These are phyloP conservation scores for Cordilura impudica DNA, from an alignment of 2,888 invertebrate species.

Conservation along the genomic window DNA sequence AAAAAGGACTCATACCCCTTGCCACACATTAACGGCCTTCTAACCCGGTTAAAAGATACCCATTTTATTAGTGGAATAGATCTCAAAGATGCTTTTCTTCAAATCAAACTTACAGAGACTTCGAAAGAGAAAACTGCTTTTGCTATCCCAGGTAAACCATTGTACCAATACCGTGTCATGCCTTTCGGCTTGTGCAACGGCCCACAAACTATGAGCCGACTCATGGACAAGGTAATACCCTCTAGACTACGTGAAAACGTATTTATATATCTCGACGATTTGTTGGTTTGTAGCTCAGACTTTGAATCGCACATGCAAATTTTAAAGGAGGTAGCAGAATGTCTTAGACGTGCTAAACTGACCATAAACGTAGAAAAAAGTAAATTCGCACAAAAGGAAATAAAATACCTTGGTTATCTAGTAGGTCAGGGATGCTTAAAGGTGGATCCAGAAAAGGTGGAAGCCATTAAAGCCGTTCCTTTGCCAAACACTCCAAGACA, in stretches of 20 bases:
- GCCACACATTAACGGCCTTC: too few species aligned
- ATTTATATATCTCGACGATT: constrained; percentile 16
- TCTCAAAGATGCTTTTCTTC: too few species aligned
- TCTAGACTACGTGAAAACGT: constrained; percentile 16
- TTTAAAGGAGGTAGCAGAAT: neutral
- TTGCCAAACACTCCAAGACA: constrained; percentile 34
- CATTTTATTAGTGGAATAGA: too few species aligned
- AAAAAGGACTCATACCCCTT: too few species aligned
- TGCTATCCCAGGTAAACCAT: too few species aligned
- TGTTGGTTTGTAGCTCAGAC: neutral
- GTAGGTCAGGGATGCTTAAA: constrained; percentile 35
- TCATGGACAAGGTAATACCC: too few species aligned
- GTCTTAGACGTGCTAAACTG: neutral
- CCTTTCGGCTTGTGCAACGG: too few species aligned
- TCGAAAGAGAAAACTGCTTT: too few species aligned
- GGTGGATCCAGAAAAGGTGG: constrained; percentile 1
- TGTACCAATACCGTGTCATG: too few species aligned
- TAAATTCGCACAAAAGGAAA: constrained; percentile 40
- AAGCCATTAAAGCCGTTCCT: constrained; percentile 29
- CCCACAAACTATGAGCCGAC: too few species aligned
- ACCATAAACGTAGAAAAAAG: constrained; percentile 48
- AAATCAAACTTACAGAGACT: too few species aligned
- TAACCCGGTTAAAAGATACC: too few species aligned
- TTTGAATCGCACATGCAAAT: constrained; percentile 5
- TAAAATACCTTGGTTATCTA: constrained; percentile 39